Evolutionary conservation across 2,113 vertebrate genomes (phyloP), one percentile per base, ranked within the genome.

Genomic region (Corythaeola cristata): DNA sequence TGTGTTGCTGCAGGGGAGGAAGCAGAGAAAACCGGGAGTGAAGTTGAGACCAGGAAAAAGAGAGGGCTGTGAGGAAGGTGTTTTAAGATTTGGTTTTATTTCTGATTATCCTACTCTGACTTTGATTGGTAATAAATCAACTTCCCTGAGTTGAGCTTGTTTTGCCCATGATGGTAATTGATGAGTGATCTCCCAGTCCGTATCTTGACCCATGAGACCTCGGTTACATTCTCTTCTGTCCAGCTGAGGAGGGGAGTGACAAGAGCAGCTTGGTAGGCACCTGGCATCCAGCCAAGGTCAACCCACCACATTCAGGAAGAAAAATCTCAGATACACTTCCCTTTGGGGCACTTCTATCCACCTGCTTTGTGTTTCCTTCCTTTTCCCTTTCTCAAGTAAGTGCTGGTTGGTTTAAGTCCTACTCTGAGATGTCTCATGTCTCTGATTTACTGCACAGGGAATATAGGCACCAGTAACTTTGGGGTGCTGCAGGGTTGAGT

Each of bases 1-100:
- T 11, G 22, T 68, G 47, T 0, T 0, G 0, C 9, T 3, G 5
- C 21, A 53, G 14, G 5, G 5, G 30, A 63, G 22, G 3, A 50
- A 16, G 44, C 1, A 35, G 6, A 72, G 30, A 91, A 63, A 62
- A 37, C 9, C 3, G 5, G 16, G 28, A 88, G 12, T 11, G 5
- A 80, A 80, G 15, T 5, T 27, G 22, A 63, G 16, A 28, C 16
- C 0, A 2, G 5, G 17, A 55, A 50, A 10, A 73, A n/a, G 44
- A 3, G 10, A 81, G 16, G 8, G 16, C 8, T 23, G 8, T 12
- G 2, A 3, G 2, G 28, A 60, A 86, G 5, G 15, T 59, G 22
- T 14, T 58, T 47, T 20, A 68, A 89, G 11, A 41, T 47, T 37
- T 37, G 9, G 5, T 5, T 88, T 64, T 60, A 52, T 66, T 82